These are phyloP conservation scores for Pagrus major DNA, from an alignment of 2,113 vertebrate species.

Conservation along the genomic window DNA sequence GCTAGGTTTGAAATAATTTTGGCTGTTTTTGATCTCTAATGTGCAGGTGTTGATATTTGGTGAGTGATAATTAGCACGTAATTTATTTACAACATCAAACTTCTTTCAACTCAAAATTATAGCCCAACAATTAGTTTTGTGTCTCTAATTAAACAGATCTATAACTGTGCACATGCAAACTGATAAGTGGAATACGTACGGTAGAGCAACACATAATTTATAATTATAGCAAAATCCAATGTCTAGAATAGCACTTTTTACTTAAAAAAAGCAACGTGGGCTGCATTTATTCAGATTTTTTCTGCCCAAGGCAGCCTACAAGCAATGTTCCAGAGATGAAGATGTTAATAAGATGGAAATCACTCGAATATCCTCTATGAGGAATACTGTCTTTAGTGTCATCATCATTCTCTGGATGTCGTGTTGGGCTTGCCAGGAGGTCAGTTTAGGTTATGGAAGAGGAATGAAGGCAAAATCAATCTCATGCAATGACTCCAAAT, in stretches of 20 bases:
- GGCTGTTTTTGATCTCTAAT: slow-evolving; percentile 14
- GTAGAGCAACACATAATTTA: neutral
- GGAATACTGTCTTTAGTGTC: slow-evolving; percentile 51
- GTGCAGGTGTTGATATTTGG: slow-evolving; percentile 29
- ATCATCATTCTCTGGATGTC: slow-evolving; percentile 61
- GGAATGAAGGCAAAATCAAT: slow-evolving; percentile 48
- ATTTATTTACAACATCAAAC: neutral
- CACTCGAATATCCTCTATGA: slow-evolving; percentile 48
- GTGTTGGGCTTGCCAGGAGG: slow-evolving; percentile 57
- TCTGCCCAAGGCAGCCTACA: slow-evolving; percentile 69
- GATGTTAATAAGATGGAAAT: slow-evolving; percentile 71
- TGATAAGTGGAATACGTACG: neutral
- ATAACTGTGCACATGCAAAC: neutral
- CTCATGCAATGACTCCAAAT: slow-evolving; percentile 47
- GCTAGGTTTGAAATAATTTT: slow-evolving; percentile 39
- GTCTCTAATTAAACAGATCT: neutral
- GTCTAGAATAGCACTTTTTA: slow-evolving; percentile 21
- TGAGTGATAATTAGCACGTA: too few relatives aligned
- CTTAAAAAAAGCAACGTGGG: slow-evolving; percentile 25
- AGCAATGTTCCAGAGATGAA: slow-evolving; percentile 73
- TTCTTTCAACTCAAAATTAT: neutral
- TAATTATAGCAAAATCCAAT: neutral
- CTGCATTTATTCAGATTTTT: slow-evolving; percentile 61
- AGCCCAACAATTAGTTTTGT: neutral
- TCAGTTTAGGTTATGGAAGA: slow-evolving; percentile 55